phyloP scores from a whole-genome alignment of 2,888 invertebrate species.

The Cryptus armator region DNA sequence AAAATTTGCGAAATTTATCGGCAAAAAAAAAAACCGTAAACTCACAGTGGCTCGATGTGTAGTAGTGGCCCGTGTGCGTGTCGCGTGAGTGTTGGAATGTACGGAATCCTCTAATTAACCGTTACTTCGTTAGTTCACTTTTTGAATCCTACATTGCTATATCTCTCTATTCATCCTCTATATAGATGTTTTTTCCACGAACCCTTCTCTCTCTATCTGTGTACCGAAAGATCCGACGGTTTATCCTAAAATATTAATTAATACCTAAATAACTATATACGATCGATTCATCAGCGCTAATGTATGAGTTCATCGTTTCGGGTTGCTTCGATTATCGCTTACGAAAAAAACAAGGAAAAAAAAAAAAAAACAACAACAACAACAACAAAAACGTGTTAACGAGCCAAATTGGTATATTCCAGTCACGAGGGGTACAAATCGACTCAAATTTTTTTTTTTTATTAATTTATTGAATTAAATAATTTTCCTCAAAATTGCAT shows the following conservation, averaged over 20 bases:
- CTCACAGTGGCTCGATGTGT: slow-evolving; percentile 56
- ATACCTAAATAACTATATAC: slow-evolving; percentile 48
- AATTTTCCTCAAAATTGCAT: background rate
- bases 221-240: slow-evolving; percentile 59
- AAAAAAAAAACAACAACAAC: slow-evolving; percentile 19
- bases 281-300: slow-evolving; percentile 45
- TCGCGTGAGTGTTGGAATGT: slow-evolving; percentile 75
- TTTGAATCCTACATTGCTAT: slow-evolving; percentile 70
- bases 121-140: slow-evolving; percentile 72
- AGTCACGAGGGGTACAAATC: slow-evolving; percentile 43
- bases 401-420: slow-evolving; percentile 30
- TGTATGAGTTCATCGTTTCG: slow-evolving; percentile 45
- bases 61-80: slow-evolving; percentile 72
- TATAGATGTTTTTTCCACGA: slow-evolving; percentile 58
- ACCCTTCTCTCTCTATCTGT: slow-evolving; percentile 37
- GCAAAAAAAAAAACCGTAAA: slow-evolving; percentile 37
- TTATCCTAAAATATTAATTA: slow-evolving; percentile 41
- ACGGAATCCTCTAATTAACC: slow-evolving; percentile 73
- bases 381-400: slow-evolving; percentile 42
- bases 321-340: slow-evolving; percentile 56
- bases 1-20: slow-evolving; percentile 15
- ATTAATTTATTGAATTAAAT: background rate
- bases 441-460: background rate
- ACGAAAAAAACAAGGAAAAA: background rate
- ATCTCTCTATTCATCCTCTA: slow-evolving; percentile 44